phyloP scores from a whole-genome alignment of 2,888 invertebrate genomes.

The Sinopyrophorus schimmeli region DNA sequence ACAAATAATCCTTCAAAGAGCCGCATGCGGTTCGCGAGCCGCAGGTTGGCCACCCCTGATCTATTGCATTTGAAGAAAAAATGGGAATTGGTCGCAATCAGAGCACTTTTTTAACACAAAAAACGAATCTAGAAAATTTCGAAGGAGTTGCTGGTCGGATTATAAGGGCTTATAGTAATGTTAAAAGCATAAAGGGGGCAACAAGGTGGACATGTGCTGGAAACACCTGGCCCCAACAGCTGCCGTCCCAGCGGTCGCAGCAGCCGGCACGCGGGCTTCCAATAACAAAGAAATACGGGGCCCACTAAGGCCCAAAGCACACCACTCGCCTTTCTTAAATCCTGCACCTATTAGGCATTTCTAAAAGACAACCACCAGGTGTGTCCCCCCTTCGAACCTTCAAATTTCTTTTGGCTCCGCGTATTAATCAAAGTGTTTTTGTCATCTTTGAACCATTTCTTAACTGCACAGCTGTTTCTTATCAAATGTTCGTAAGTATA shows the following conservation, averaged over 20 bases:
- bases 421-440: too few relatives aligned
- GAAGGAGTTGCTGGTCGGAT: conserved; percentile 29
- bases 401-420: too few relatives aligned
- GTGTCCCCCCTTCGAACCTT: conserved; percentile 14
- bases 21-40: too few relatives aligned
- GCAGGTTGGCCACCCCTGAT: too few relatives aligned
- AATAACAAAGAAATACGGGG: conserved; percentile 35
- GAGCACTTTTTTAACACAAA: too few relatives aligned
- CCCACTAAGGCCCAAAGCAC: conserved; percentile 28
- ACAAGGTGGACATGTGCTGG: conserved; percentile 37
- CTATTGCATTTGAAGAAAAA: too few relatives aligned
- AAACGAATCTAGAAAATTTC: conserved; percentile 20
- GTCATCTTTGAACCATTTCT: too few relatives aligned
- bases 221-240: conserved; percentile 54
- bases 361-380: conserved; percentile 35
- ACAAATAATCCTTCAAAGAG: too few relatives aligned
- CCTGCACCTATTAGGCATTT: conserved; percentile 33
- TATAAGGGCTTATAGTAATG: conserved; percentile 27
- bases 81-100: too few relatives aligned
- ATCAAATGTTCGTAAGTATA: too few relatives aligned
- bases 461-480: too few relatives aligned
- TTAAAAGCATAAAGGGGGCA: conserved; percentile 31
- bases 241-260: conserved; percentile 36
- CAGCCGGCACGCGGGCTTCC: conserved; percentile 36
- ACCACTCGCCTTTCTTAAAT: conserved; percentile 42